Percentiles rank a stretch among this genome's conserved stretches.
Evolutionary conservation across 2,797 vertebrate species (phyloP).

Genomic region (Cyprinella venusta): DNA sequence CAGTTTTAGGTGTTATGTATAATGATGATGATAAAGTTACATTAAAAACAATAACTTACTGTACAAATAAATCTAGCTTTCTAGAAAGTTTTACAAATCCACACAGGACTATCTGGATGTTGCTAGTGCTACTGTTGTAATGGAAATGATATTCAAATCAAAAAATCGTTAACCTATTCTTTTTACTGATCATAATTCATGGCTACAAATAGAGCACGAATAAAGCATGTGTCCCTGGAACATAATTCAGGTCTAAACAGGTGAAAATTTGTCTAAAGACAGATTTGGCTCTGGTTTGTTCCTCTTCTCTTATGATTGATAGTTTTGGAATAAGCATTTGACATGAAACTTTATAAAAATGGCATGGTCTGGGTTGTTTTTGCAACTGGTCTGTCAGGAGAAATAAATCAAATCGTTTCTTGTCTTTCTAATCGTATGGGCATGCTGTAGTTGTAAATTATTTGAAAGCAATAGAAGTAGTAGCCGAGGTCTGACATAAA

Average conservation of each 20-base stretch:
- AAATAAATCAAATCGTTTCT: constrained; percentile 39
- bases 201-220: not conserved
- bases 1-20: not conserved
- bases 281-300: not conserved
- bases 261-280: not conserved
- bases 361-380: not conserved
- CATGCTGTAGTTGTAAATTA: not conserved
- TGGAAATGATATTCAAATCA: not conserved
- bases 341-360: constrained; percentile 39
- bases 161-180: not conserved
- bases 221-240: not conserved
- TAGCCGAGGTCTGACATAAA: constrained; percentile 6
- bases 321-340: constrained; percentile 21
- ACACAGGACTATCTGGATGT: not conserved
- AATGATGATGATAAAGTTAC: not conserved
- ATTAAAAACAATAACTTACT: not conserved
- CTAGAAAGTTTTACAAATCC: too few relatives aligned
- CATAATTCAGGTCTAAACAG: constrained; percentile 15
- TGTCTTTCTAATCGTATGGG: constrained; percentile 21
- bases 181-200: not conserved
- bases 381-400: constrained; percentile 21
- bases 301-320: not conserved
- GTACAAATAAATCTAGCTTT: too few relatives aligned
- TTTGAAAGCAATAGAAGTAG: constrained; percentile 5
- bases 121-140: not conserved